Evolutionary conservation across 2,797 vertebrate species (phyloP), one percentile per base, ranked within the genome.

Genomic region (Cyclura pinguis): DNA sequence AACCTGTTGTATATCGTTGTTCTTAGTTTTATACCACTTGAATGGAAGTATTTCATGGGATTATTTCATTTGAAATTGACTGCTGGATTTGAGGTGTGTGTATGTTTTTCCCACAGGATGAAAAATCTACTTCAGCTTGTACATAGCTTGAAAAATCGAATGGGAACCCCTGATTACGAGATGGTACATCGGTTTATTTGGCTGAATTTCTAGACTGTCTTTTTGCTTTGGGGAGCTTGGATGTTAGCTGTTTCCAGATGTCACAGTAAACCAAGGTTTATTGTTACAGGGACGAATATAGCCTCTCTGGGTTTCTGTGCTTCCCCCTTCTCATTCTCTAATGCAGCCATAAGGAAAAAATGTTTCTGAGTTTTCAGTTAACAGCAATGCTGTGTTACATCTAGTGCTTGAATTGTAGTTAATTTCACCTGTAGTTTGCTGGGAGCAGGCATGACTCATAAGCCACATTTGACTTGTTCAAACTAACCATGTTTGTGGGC

Each of bases 111-210:
- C 6, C 97, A 73, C 96, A 99, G 99, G 93, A 98, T 99, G 98
- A 96, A 97, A 77, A 96, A 97, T 64, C 96, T 99, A 42, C 64
- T 94, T 85, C 97, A 94, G 2, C 98, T 99, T 92, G 97, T 99
- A 92, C 97, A 96, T 92, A 99, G 98, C 96, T 96, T 99, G 95
- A 99, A 98, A 97, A 96, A 93, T 22, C 97, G 98, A 91, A 97
- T 97, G 94, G 96, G 97, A 74, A 96, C 95, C 10, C 98, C 98
- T 0, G 99, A 99, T 95, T 99, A 99, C 32, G 99, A 99, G 97
- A 99, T 99, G 99, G 99, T 99, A 96, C 94, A 90, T 95, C 7
- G 47, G 38, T 59, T 89, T 85, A 88, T 84, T 77, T 59, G 55
- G 6, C 47, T 59, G 4, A 73, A 67, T 64, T 74, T 74, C 42